A percentile compares a stretch with the other conserved stretches of the same genome.
phyloP scores from a whole-genome alignment of 2,797 vertebrate genomes.

The Hippopotamyrus pictus region DNA sequence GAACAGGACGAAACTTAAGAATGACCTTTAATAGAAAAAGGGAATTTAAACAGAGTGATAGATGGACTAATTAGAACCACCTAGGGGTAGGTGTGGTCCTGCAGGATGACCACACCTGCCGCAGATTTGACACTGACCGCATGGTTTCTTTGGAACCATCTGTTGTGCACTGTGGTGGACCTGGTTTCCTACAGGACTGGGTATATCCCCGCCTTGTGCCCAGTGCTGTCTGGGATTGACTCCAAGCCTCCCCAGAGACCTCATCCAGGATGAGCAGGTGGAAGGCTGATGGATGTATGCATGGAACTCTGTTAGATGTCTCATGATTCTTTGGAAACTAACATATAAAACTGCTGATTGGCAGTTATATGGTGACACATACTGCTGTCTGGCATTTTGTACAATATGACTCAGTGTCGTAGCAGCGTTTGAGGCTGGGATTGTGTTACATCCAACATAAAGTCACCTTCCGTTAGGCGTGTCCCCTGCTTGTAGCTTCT shows the following conservation, averaged over 20 bases:
- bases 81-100: not conserved
- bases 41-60: not conserved
- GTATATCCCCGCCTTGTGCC: not conserved
- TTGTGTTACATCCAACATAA: not conserved
- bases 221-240: not conserved
- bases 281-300: not conserved
- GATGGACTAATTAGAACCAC: not conserved
- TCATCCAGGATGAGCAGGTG: not conserved
- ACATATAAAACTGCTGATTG: not conserved
- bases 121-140: not conserved
- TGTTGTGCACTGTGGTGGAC: not conserved
- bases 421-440: not conserved
- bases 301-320: not conserved
- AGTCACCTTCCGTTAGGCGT: not conserved
- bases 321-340: not conserved
- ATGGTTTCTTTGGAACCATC: not conserved
- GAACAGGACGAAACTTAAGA: not conserved
- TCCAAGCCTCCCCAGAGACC: not conserved
- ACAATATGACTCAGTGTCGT: not conserved
- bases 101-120: not conserved
- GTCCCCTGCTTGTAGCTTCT: not conserved
- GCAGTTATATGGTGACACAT: not conserved
- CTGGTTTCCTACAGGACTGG: not conserved
- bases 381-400: not conserved
- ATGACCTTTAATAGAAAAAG: not conserved